Evolutionary conservation across 1,140 invertebrate species (phyloP).

Genomic region (Sycobia sp.): DNA sequence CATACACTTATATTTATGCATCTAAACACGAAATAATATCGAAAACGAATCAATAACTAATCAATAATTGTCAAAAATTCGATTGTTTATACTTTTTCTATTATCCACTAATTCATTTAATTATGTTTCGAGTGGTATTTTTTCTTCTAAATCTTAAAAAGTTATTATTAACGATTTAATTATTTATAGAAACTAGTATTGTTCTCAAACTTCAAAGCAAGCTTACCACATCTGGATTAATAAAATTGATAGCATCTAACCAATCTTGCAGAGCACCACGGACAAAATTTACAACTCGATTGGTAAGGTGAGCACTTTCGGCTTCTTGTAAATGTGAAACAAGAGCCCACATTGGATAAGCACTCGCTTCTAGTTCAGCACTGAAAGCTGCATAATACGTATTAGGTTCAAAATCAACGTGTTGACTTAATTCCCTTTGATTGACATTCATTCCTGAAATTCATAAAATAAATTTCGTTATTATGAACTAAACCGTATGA

Average conservation of each 20-base stretch:
- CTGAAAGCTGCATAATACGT: slow-evolving; percentile 97
- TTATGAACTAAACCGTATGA: not conserved
- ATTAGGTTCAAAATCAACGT: slow-evolving; percentile 96
- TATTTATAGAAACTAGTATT: too few species aligned
- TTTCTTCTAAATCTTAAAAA: too few species aligned
- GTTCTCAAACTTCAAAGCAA: too few species aligned
- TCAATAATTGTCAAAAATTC: too few species aligned
- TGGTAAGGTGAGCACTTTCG: slow-evolving; percentile 73
- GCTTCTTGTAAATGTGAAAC: slow-evolving; percentile 83
- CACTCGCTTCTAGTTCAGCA: slow-evolving; percentile 93
- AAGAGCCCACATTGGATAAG: slow-evolving; percentile 96
- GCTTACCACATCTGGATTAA: slow-evolving; percentile 70
- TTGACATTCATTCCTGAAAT: slow-evolving; percentile 91
- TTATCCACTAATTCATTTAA: too few species aligned
- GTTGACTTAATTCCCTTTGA: slow-evolving; percentile 82
- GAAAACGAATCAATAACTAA: too few species aligned
- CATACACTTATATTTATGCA: too few species aligned
- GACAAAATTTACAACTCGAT: slow-evolving; percentile 76
- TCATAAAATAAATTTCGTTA: slow-evolving; percentile 18
- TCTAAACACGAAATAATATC: too few species aligned
- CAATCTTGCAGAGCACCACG: slow-evolving; percentile 80
- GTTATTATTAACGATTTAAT: too few species aligned
- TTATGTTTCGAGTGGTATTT: too few species aligned
- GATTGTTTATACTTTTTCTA: too few species aligned
- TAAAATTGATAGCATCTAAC: slow-evolving; percentile 82